A percentile compares a stretch with the other conserved stretches of the same genome.
These are phyloP conservation scores for Priocnemis perturbator DNA, from an alignment of 2,888 invertebrate genomes.

Conservation along the genomic window DNA sequence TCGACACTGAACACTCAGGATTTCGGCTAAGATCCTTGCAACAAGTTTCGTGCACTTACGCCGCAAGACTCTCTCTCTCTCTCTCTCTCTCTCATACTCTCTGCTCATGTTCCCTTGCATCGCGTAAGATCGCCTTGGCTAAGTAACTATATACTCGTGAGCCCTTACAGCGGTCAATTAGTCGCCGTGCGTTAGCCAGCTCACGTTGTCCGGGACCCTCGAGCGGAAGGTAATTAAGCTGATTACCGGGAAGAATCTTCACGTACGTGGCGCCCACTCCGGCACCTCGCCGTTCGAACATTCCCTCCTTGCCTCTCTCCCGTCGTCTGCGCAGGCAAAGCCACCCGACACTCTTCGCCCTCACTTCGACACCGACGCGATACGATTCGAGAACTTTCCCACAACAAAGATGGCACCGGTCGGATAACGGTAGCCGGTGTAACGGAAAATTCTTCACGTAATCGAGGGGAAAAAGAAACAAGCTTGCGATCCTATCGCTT, in stretches of 20 bases:
- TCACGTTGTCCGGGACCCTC: conserved; percentile 43
- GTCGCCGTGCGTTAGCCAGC: conserved; percentile 43
- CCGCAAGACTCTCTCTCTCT: background rate
- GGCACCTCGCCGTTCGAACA: conserved; percentile 1
- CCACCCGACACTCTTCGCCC: no score
- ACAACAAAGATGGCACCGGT: no score
- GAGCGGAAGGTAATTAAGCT: conserved; percentile 51
- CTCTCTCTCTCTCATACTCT: background rate
- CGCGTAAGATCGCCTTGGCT: conserved; percentile 33
- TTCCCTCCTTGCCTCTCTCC: background rate
- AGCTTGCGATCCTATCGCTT: no score
- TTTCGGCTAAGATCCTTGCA: no score
- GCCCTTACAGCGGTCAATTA: conserved; percentile 48
- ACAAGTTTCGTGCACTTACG: conserved; percentile 1
- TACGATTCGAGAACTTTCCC: no score
- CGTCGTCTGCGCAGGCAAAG: no score
- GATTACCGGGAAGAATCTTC: conserved; percentile 45
- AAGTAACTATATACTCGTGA: conserved; percentile 44
- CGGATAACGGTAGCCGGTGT: no score
- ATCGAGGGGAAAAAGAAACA: no score
- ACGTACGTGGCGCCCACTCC: conserved; percentile 34
- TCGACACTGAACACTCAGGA: no score
- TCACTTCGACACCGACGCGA: no score
- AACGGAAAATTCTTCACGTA: no score
- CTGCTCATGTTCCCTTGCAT: conserved; percentile 18